phyloP scores from a whole-genome alignment of 2,797 vertebrate species.

The Syngnathus rostellatus region DNA sequence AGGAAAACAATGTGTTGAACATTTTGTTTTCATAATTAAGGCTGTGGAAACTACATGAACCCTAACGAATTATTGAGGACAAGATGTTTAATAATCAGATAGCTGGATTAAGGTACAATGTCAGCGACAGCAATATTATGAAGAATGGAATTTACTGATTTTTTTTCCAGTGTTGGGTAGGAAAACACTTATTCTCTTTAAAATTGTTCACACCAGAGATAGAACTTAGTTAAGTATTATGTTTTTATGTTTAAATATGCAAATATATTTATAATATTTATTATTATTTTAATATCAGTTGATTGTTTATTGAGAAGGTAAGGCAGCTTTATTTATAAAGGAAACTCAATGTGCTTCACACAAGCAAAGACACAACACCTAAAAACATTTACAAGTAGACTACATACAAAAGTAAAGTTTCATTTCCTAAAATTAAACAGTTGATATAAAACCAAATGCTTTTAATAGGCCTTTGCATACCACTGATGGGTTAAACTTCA shows the following conservation, averaged over 20 bases:
- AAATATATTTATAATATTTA: not conserved
- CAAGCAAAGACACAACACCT: too few relatives aligned
- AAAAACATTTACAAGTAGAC: too few relatives aligned
- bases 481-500: not conserved
- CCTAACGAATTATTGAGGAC: constrained; percentile 36
- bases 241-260: not conserved
- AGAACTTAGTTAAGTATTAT: not conserved
- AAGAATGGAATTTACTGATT: not conserved
- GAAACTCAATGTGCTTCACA: too few relatives aligned
- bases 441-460: not conserved
- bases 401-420: too few relatives aligned
- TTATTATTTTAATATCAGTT: too few relatives aligned
- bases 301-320: too few relatives aligned
- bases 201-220: not conserved
- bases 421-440: not conserved
- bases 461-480: not conserved
- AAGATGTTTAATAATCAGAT: constrained; percentile 34
- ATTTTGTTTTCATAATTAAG: constrained; percentile 54
- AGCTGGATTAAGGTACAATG: constrained; percentile 28
- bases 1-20: constrained; percentile 33
- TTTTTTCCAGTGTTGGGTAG: not conserved
- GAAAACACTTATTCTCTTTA: not conserved
- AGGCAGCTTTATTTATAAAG: too few relatives aligned
- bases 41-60: constrained; percentile 37
- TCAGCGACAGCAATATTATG: not conserved